Percentiles rank a stretch among this genome's conserved stretches.
These are phyloP conservation scores for Iguana delicatissima DNA, from an alignment of 2,797 vertebrate species.

Conservation along the genomic window DNA sequence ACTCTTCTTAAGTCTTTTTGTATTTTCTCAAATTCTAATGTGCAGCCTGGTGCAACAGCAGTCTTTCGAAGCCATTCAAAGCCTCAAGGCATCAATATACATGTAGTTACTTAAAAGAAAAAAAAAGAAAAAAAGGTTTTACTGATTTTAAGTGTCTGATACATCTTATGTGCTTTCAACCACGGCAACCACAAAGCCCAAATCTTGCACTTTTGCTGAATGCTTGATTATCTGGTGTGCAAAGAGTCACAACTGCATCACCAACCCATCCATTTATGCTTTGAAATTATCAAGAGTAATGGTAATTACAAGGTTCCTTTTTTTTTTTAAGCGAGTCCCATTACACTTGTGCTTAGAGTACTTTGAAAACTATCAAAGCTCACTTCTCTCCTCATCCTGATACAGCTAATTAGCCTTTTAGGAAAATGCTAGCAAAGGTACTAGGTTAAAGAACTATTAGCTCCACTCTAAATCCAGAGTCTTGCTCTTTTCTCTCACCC, in stretches of 20 bases:
- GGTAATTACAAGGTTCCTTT: not conserved
- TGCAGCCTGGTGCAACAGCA: too few relatives aligned
- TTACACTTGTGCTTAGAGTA: not conserved
- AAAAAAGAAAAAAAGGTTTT: too few relatives aligned
- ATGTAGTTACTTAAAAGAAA: not conserved
- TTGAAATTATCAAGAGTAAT: not conserved
- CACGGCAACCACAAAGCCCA: not conserved
- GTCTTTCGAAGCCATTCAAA: not conserved
- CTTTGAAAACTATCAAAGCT: not conserved
- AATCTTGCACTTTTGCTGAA: not conserved
- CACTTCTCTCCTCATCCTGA: not conserved
- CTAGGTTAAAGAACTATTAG: too few relatives aligned
- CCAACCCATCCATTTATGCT: not conserved
- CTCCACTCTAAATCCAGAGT: too few relatives aligned
- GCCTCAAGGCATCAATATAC: not conserved
- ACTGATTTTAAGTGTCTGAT: not conserved
- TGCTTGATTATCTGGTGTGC: not conserved
- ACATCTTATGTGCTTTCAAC: not conserved
- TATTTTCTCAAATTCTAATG: not conserved
- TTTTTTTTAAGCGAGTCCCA: not conserved
- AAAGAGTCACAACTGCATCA: too few relatives aligned
- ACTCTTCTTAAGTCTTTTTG: too few relatives aligned
- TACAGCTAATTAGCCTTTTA: not conserved
- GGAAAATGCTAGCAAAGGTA: not conserved
- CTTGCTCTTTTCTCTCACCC: too few relatives aligned